Base-by-base conservation (phyloP, 2,888 invertebrate species). In the Ormyrus labotus region DNA sequence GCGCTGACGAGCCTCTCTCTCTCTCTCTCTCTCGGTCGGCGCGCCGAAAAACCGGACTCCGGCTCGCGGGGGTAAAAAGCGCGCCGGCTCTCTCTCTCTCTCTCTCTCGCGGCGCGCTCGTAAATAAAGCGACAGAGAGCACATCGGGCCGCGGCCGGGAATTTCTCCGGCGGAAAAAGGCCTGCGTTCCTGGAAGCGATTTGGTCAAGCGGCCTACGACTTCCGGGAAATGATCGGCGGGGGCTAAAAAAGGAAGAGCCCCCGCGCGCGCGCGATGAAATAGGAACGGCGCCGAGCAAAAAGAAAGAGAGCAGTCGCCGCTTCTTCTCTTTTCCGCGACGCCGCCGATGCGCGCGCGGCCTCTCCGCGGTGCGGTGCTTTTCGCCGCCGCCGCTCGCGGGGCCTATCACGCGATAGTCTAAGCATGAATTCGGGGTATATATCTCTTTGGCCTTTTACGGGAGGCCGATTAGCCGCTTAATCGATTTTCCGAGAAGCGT, bases 211-310 rank as follows among this genome's bases (percentile, higher is more conserved):
- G 69, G 77, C 72, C 34, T 48, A 82, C 83, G 85, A 84, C 84
- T 87, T 86, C 87, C 86, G 86, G 84, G 86, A 86, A 86, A 83
- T 69, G 81, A 68, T 34, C 34, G 64, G 50, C 13, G 13, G 7
- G 58, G 70, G 4, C 19, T 55, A 73, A 71, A 71, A 71, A 73
- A 72, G 45, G 55, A 48, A 13, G 55, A 19, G 48, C 65, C 47
- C 5, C 55, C 53, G 11, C 0, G 58, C 63, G 19, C 13, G 10
- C n/a, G 13, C 50, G 65, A 50, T 13, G 48, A 50, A 65, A 65
- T 19, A 67, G 67, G 53, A 53, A 7, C 19, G 7, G 45, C 7
- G 73, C 34, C 34, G 34, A 34, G 34, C 34, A 34, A 65, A 34
- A 65, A 65, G 61, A 50, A 45, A 13, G 13, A 53, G 45, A 58